Evolutionary conservation across 2,888 invertebrate species (phyloP).

Genomic region (Suillia variegata): DNA sequence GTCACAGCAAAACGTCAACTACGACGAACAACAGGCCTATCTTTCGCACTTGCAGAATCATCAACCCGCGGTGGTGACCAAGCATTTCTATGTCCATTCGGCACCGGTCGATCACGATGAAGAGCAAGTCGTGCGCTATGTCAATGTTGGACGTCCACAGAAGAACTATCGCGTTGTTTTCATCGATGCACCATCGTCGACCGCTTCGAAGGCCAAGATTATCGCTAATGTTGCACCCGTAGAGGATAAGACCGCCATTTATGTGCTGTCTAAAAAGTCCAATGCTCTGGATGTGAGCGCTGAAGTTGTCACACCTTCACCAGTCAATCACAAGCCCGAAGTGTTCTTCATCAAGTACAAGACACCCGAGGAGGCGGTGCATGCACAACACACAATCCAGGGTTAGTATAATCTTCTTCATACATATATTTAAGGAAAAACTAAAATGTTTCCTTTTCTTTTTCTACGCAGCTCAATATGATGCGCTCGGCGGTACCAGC

Average conservation of each 20-base stretch:
- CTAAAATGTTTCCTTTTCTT: too few species aligned
- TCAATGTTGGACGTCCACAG: constrained; percentile 52
- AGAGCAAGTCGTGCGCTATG: constrained; percentile 51
- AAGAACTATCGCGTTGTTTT: constrained; percentile 58
- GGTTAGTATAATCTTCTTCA: constrained; percentile 30
- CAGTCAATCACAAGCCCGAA: constrained; percentile 53
- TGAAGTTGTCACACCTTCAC: constrained; percentile 52
- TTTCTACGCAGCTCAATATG: constrained; percentile 48
- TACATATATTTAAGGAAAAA: background rate
- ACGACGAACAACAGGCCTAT: constrained; percentile 40
- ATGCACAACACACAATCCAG: constrained; percentile 57
- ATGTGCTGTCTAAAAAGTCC: constrained; percentile 56
- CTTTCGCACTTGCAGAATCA: constrained; percentile 41
- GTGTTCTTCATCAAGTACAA: constrained; percentile 60
- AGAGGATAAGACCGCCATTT: constrained; percentile 59
- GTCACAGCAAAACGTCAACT: constrained; percentile 33
- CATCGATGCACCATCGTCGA: constrained; percentile 56
- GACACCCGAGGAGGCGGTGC: constrained; percentile 55
- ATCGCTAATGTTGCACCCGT: constrained; percentile 53
- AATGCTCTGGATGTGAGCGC: constrained; percentile 49
- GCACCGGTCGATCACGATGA: constrained; percentile 58
- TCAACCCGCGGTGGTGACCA: constrained; percentile 49
- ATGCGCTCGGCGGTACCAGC: constrained; percentile 50
- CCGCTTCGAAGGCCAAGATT: constrained; percentile 49
- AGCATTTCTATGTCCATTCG: constrained; percentile 56